Evolutionary conservation across 2,888 invertebrate species (phyloP).

Genomic region (Eristalis tenax): DNA sequence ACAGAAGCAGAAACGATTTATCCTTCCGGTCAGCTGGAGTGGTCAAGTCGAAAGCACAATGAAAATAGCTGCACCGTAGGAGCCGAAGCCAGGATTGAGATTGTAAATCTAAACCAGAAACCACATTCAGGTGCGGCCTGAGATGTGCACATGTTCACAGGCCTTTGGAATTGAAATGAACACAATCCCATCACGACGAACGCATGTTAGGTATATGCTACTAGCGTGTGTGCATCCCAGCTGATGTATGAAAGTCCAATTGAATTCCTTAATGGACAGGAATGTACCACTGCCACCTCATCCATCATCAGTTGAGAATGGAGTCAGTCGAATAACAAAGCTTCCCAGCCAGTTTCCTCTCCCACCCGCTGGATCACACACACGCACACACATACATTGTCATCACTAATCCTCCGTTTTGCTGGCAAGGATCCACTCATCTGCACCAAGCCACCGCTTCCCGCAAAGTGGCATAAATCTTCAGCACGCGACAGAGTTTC

Average conservation of each 20-base stretch:
- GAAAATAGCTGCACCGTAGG: not conserved
- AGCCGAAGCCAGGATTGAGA: constrained; percentile 31
- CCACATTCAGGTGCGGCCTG: constrained; percentile 54
- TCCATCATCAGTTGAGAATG: constrained; percentile 45
- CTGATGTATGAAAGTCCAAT: constrained; percentile 51
- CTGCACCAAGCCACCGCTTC: constrained; percentile 13
- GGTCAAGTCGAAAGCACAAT: constrained; percentile 32
- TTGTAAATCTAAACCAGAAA: constrained; percentile 47
- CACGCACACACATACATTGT: constrained; percentile 26
- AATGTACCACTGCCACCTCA: constrained; percentile 57
- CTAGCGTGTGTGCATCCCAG: not conserved
- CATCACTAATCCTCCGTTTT: constrained; percentile 41
- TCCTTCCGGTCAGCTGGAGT: constrained; percentile 29
- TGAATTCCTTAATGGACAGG: constrained; percentile 52
- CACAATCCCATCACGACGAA: constrained; percentile 3
- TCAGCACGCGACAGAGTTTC: constrained; percentile 64
- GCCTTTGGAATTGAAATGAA: constrained; percentile 31
- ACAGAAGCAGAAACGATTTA: constrained; percentile 15
- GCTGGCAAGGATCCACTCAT: constrained; percentile 29
- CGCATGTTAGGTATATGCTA: constrained; percentile 22
- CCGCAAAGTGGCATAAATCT: constrained; percentile 60
- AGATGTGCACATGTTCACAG: constrained; percentile 22
- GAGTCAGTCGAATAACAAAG: constrained; percentile 14
- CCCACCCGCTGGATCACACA: constrained; percentile 1
- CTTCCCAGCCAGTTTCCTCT: not conserved